Evolutionary conservation across 2,113 vertebrate genomes (phyloP).

Genomic region (Pangasianodon gigas): DNA sequence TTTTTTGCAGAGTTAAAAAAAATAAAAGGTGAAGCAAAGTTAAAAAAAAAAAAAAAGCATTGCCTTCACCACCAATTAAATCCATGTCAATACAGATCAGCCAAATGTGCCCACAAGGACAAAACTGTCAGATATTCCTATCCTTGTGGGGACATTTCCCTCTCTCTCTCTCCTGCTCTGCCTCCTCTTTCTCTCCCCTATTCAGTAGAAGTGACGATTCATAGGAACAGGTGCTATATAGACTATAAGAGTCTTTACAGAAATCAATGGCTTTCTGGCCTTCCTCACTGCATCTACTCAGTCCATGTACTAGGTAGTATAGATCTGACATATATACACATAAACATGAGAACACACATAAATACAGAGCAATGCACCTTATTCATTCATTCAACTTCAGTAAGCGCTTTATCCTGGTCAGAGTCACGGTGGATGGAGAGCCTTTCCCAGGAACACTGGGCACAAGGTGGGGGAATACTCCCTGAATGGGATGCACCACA

Average conservation of each 20-base stretch:
- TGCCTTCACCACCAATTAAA: background rate
- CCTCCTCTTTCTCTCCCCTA: background rate
- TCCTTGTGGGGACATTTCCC: background rate
- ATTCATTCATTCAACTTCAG: background rate
- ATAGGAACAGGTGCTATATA: background rate
- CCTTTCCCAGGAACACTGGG: background rate
- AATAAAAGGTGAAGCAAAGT: too few species aligned
- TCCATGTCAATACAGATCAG: background rate
- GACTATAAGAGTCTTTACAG: background rate
- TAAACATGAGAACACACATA: background rate
- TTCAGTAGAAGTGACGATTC: background rate
- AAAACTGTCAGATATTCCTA: background rate
- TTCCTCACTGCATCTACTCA: background rate
- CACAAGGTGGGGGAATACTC: background rate
- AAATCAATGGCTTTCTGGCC: background rate
- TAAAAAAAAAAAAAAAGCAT: background rate
- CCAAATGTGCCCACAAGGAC: background rate
- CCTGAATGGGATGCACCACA: background rate
- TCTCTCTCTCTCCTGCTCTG: background rate
- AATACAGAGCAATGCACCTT: background rate
- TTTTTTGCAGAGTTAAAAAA: background rate
- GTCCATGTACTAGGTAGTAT: background rate
- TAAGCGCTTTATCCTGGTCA: background rate
- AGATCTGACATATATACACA: background rate
- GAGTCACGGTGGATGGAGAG: background rate